Base-by-base conservation (phyloP, 2,797 vertebrate species). In the Alauda arvensis region DNA sequence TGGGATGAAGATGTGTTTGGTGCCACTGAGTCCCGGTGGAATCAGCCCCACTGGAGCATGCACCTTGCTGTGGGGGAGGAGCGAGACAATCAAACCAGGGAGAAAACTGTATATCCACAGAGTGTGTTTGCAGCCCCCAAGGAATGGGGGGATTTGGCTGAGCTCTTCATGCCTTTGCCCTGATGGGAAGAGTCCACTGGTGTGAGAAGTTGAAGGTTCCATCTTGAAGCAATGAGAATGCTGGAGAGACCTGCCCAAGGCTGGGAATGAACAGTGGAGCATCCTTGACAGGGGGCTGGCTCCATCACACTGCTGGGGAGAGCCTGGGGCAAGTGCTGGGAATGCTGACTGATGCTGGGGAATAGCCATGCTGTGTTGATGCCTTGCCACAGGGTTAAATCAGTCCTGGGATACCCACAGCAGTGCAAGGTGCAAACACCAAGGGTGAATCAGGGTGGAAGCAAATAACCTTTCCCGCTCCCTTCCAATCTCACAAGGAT, bases 101-200 rank as follows among this genome's bases (percentile, higher is more conserved):
- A 79, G 66, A 49, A 71, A 59, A 49, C 3, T 0, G 0, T 34
- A 4, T 19, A 39, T 72, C 43, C 26, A 18, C 0, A 1, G 31
- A 51, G 9, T 12, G 11, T 46, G 39, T 81, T 76, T 48, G 18
- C 33, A 77, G 59, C 23, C 33, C 52, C 18, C 3, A 8, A 16
- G 20, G 52, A 52, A 66, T 0, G 0, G 45, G 79, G 28, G 20
- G 37, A 51, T 63, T 29, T 0, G 0, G 14, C 33, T 1, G 2
- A 90, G n/a, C 17, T 74, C 40, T 65, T 42, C 0, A 0, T 42
- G n/a, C 55, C 49, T 51, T 77, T 29, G 37, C 11, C 9, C 16
- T 45, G 33, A 34, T 3, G 5, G 39, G 42, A 83, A 66, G 60
- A 85, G 16, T 37, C 18, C 1, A 1, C 26, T 34, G 61, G 8